Evolutionary conservation across 2,797 vertebrate genomes (phyloP).

Genomic region (Aeoliscus strigatus): DNA sequence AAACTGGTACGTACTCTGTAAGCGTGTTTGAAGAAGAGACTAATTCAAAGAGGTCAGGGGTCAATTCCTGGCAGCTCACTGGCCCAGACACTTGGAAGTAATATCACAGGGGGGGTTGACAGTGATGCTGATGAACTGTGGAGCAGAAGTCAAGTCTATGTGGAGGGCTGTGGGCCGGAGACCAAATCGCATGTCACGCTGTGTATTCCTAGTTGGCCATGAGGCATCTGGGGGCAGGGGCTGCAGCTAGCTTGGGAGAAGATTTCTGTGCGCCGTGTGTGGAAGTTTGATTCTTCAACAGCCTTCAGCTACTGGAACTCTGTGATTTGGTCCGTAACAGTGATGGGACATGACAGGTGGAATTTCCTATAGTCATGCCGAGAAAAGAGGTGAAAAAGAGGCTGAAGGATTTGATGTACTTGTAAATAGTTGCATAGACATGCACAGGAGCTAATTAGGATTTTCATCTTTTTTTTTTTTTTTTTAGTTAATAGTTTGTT

Average conservation of each 20-base stretch:
- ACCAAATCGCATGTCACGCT: conserved; percentile 41
- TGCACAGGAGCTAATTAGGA: too few relatives aligned
- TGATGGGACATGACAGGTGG: conserved; percentile 71
- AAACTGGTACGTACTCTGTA: too few relatives aligned
- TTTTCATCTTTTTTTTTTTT: too few relatives aligned
- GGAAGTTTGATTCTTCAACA: conserved; percentile 61
- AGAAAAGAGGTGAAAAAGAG: conserved; percentile 14
- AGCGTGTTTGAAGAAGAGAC: conserved; percentile 20
- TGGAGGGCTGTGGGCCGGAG: conserved; percentile 21
- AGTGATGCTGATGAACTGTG: conserved; percentile 51
- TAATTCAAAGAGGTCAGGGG: conserved; percentile 31
- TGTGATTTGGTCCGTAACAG: conserved; percentile 60
- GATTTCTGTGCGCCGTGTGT: conserved; percentile 61
- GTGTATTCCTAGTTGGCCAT: conserved; percentile 29
- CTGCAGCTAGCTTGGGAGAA: conserved; percentile 22
- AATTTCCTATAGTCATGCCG: conserved; percentile 29
- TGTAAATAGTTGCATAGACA: too few relatives aligned
- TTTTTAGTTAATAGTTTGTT: too few relatives aligned
- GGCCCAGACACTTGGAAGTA: too few relatives aligned
- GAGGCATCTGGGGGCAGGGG: conserved; percentile 11
- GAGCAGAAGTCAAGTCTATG: conserved; percentile 39
- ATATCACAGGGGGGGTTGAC: conserved; percentile 35
- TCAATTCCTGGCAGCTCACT: conserved; percentile 38
- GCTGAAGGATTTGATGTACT: too few relatives aligned
- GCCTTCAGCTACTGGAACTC: conserved; percentile 70